phyloP scores from a whole-genome alignment of 2,797 vertebrate genomes.

The Craterocephalus amniculus region DNA sequence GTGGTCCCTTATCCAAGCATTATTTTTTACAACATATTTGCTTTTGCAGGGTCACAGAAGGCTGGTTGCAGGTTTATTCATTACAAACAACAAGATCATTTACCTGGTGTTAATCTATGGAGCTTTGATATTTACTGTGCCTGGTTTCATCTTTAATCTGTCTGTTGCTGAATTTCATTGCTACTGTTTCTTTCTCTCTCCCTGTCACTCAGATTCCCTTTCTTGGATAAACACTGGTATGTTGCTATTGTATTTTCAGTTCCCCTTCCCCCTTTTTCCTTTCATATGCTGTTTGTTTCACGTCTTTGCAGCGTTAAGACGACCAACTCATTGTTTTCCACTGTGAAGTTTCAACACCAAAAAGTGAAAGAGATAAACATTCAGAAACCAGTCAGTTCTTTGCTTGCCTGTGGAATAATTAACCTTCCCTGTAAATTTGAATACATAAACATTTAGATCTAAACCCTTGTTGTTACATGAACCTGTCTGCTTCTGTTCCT shows the following conservation, averaged over 20 bases:
- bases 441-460: not conserved
- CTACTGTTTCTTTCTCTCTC: conserved; percentile 49
- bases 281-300: not conserved
- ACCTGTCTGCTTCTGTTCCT: conserved; percentile 42
- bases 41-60: conserved; percentile 1
- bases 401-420: not conserved
- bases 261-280: not conserved
- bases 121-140: not conserved
- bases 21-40: not conserved
- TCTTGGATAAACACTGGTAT: conserved; percentile 81
- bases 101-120: not conserved
- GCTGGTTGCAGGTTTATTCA: no score
- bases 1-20: not conserved
- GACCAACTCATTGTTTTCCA: not conserved
- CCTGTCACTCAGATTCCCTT: conserved; percentile 66
- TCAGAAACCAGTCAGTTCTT: not conserved
- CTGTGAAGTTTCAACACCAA: not conserved
- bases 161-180: conserved; percentile 25
- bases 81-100: not conserved
- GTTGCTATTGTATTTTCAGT: conserved; percentile 56
- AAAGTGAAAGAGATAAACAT: not conserved
- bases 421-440: not conserved
- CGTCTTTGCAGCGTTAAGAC: not conserved
- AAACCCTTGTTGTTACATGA: conserved; percentile 8
- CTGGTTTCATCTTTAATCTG: not conserved